Evolutionary conservation across 2,888 invertebrate genomes (phyloP).

Genomic region (Meteorus colon): DNA sequence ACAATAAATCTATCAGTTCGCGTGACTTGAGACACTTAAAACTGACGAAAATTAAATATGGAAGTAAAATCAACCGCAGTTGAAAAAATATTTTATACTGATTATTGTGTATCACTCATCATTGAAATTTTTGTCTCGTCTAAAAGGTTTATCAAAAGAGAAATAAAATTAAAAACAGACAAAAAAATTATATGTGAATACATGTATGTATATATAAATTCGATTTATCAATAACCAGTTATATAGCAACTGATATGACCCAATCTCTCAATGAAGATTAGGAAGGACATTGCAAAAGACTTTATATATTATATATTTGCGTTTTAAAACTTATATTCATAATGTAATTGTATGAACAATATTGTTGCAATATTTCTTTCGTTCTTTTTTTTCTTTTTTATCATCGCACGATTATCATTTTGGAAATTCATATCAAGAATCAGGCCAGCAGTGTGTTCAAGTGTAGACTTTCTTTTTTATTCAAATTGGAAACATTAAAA

Average conservation of each 20-base stretch:
- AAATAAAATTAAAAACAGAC: background rate
- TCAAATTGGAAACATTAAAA: no score
- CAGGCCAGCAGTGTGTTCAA: no score
- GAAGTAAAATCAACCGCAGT: conserved; percentile 6
- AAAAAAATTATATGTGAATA: background rate
- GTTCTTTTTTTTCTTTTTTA: no score
- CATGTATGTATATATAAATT: conserved; percentile 7
- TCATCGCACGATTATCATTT: no score
- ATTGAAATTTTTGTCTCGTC: conserved; percentile 21
- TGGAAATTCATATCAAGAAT: no score
- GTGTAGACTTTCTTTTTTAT: no score
- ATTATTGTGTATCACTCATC: conserved; percentile 21
- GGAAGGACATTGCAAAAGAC: conserved; percentile 2
- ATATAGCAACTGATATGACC: conserved; percentile 15
- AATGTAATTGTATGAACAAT: no score
- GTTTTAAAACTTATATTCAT: background rate
- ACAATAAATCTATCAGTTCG: conserved; percentile 29
- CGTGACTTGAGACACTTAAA: conserved; percentile 32
- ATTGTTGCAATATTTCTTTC: no score
- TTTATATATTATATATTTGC: background rate
- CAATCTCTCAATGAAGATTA: background rate
- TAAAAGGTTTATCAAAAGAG: conserved; percentile 14
- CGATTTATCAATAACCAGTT: conserved; percentile 13
- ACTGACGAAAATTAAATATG: conserved; percentile 23
- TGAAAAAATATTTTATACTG: conserved; percentile 14